Conservation (phyloP, 2,888 invertebrate genomes). For the Acronicta psi region DNA sequence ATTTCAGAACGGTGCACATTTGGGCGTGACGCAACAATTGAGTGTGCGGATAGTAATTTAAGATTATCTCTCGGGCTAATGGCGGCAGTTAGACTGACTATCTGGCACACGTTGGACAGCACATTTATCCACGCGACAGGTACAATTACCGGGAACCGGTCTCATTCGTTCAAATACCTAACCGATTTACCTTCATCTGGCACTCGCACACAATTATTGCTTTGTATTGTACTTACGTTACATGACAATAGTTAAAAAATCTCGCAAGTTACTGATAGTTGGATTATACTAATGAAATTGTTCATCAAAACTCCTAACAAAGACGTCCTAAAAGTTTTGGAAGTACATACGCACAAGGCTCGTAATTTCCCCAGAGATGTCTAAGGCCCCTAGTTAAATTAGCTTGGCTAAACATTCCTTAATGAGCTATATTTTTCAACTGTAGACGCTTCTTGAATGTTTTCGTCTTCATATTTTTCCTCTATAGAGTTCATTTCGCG, state of each 20-base stretch:
- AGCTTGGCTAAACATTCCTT: conserved; percentile 83
- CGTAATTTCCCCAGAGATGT: conserved; percentile 82
- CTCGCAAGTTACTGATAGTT: conserved; percentile 43
- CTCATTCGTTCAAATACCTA: conserved; percentile 77
- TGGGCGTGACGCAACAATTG: conserved; percentile 59
- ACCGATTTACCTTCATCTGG: conserved; percentile 71
- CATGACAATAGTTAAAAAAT: conserved; percentile 11
- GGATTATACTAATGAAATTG: conserved; percentile 60
- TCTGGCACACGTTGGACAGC: conserved; percentile 77
- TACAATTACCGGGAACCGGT: conserved; percentile 82
- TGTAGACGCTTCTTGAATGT: conserved; percentile 71
- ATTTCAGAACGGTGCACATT: conserved; percentile 40
- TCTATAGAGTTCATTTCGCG: conserved; percentile 59
- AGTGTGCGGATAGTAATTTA: conserved; percentile 71
- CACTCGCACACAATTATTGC: conserved; percentile 57
- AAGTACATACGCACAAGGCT: conserved; percentile 76
- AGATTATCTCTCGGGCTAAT: conserved; percentile 79
- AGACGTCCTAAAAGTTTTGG: conserved; percentile 72
- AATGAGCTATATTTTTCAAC: conserved; percentile 82
- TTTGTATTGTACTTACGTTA: conserved; percentile 46
- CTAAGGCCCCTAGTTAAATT: conserved; percentile 80
- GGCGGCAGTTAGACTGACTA: conserved; percentile 81
- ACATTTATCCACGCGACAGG: conserved; percentile 85
- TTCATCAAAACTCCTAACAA: conserved; percentile 65
- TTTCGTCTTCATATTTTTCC: conserved; percentile 68